Base-by-base conservation (phyloP, 2,797 vertebrate species). In the Acestrorhynchus altus region DNA sequence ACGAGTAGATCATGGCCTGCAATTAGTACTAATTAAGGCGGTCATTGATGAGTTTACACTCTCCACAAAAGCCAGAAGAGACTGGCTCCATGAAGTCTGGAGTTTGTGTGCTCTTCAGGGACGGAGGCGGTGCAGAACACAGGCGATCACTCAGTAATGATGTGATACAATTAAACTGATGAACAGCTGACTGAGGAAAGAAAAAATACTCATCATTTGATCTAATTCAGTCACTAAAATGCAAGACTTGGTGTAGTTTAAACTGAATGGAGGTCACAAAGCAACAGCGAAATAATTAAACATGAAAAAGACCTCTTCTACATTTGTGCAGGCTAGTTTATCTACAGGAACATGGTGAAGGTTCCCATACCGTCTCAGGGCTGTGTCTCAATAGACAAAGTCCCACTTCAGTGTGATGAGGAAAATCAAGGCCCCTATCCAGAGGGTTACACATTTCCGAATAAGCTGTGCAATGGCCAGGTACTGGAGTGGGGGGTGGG, bases 81-180 rank as follows among this genome's bases (percentile, higher is more conserved):
- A 83, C 82, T 40, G 93, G 92, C 92, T 94, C 93, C 94, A 88
- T 65, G 80, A 74, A 88, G 93, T 94, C 92, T 94, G 90, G 76
- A 47, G 63, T 83, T 67, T 91, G 90, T 90, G 56, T 90, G 85
- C 80, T 44, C 22, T 70, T 57, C 57, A 63, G 63, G 46, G 59
- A 18, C 20, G 10, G 46, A 51, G n/a, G 31, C 61, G 69, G 20
- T 39, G 15, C 18, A 15, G 46, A 74, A 64, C 26, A 60, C 35
- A 70, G 46, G 31, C 61, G 66, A 76, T 63, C 47, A 64, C 24
- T 56, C 65, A 52, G 26, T 68, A 49, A 68, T 31, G 26, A 68
- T 73, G 42, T 80, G 74, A 80, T 80, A 35, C 24, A 40, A 75
- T 80, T 80, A 75, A 54, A 71, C 54, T 24, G n/a, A 56, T 68